phyloP scores from a whole-genome alignment of 2,113 vertebrate species.

The Accipiter cooperii region DNA sequence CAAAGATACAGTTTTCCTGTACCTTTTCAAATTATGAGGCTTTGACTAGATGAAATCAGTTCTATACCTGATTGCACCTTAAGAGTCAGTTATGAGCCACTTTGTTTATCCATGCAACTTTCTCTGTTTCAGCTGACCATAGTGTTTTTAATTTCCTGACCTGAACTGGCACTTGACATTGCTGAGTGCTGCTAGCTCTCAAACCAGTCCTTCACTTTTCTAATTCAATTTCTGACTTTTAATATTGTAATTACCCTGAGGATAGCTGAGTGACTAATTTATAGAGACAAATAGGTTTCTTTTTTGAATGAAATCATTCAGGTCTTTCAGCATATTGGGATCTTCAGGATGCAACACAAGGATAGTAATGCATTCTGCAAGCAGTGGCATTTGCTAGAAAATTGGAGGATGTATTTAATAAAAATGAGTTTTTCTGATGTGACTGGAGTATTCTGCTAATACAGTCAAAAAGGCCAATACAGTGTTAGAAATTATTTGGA shows the following conservation, averaged over 20 bases:
- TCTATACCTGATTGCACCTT: background rate
- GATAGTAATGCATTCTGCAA: background rate
- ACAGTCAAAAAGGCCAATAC: background rate
- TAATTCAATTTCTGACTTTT: slow-evolving; percentile 13
- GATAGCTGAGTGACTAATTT: background rate
- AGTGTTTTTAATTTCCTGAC: background rate
- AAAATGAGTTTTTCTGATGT: background rate
- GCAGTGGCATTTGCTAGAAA: background rate
- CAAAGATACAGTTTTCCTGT: background rate
- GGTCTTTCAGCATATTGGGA: background rate
- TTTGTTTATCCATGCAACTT: background rate
- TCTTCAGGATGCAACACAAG: background rate
- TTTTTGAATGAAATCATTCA: background rate
- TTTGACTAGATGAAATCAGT: background rate
- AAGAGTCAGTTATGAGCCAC: background rate
- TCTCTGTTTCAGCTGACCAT: background rate
- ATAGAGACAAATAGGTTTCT: background rate
- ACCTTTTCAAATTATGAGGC: background rate
- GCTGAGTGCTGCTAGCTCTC: background rate
- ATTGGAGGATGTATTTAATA: background rate
- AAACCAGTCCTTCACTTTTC: background rate
- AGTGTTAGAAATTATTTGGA: background rate
- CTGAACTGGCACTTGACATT: background rate
- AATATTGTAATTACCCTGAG: background rate
- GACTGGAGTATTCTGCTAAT: background rate